phyloP scores from a whole-genome alignment of 1,140 invertebrate genomes.

The Drosophila orena region DNA sequence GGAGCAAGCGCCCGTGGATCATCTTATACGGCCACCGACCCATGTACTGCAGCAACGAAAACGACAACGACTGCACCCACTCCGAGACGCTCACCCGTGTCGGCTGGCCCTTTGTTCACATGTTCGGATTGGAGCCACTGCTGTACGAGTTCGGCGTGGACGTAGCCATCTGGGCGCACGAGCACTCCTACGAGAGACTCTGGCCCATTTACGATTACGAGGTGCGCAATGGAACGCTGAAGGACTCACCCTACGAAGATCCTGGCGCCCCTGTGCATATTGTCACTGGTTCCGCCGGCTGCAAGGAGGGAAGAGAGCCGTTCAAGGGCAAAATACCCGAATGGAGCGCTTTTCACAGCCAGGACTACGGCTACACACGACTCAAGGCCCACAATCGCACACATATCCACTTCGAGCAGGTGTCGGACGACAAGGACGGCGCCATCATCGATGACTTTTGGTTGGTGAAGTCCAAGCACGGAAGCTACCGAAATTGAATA shows the following conservation, averaged over 20 bases:
- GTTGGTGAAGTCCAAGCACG: slow-evolving; percentile 90
- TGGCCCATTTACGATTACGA: slow-evolving; percentile 96
- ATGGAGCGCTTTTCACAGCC: slow-evolving; percentile 86
- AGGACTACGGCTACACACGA: slow-evolving; percentile 97
- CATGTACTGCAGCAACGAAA: slow-evolving; percentile 98
- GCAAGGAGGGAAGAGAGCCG: slow-evolving; percentile 88
- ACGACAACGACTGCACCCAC: slow-evolving; percentile 94
- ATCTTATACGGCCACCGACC: slow-evolving; percentile 97
- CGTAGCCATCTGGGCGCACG: slow-evolving; percentile 97
- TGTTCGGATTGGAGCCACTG: slow-evolving; percentile 93
- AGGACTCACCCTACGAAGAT: slow-evolving; percentile 92
- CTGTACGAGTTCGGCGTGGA: slow-evolving; percentile 96
- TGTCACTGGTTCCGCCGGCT: slow-evolving; percentile 96
- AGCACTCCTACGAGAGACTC: slow-evolving; percentile 97
- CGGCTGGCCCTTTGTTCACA: slow-evolving; percentile 90
- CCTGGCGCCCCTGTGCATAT: slow-evolving; percentile 96
- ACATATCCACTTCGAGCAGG: slow-evolving; percentile 96
- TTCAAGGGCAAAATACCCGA: slow-evolving; percentile 83
- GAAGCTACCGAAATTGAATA: slow-evolving; percentile 74
- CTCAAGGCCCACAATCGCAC: slow-evolving; percentile 92
- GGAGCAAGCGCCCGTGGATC: slow-evolving; percentile 94
- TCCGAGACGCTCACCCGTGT: slow-evolving; percentile 90
- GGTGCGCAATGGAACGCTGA: slow-evolving; percentile 92
- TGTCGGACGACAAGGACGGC: slow-evolving; percentile 93
- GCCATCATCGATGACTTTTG: slow-evolving; percentile 91